A percentile compares a stretch with the other conserved stretches of the same genome.
Conservation (phyloP, 2,888 invertebrate genomes). For the Isoperla grammatica region DNA sequence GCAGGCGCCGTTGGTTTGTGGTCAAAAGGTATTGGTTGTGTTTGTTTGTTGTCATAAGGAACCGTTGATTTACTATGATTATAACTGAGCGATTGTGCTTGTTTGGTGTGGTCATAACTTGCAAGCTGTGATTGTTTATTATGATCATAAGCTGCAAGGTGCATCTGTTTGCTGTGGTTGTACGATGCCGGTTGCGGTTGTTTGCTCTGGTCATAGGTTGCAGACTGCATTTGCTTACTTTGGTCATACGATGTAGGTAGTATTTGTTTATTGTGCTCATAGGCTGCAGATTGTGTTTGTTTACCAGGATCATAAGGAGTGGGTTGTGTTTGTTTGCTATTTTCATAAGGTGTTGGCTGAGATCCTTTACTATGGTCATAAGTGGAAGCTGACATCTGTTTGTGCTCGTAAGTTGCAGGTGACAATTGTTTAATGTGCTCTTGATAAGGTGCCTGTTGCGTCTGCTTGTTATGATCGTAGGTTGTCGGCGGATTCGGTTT, state of each 20-base stretch:
- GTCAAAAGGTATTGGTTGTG: not conserved
- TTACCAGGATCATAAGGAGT: slow-evolving; percentile 5
- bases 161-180: slow-evolving; percentile 7
- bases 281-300: not conserved
- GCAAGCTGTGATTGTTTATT: too few species aligned
- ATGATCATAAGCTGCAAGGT: not conserved
- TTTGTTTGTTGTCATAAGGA: too few species aligned
- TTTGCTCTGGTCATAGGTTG: slow-evolving; percentile 15
- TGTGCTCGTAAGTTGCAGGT: not conserved
- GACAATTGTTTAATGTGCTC: not conserved
- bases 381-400: not conserved
- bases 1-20: not conserved
- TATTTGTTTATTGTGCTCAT: not conserved
- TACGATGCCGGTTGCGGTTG: slow-evolving; percentile 4
- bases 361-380: slow-evolving; percentile 12
- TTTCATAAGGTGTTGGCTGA: slow-evolving; percentile 9
- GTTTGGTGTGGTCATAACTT: too few species aligned
- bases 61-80: too few species aligned
- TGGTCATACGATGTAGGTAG: slow-evolving; percentile 2
- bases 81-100: too few species aligned
- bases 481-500: not conserved
- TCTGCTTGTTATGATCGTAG: not conserved
- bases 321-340: slow-evolving; percentile 7
- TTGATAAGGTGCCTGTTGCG: too few species aligned
- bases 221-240: not conserved